Conservation (phyloP, 2,888 invertebrate species). For the Masnerella sp. region DNA sequence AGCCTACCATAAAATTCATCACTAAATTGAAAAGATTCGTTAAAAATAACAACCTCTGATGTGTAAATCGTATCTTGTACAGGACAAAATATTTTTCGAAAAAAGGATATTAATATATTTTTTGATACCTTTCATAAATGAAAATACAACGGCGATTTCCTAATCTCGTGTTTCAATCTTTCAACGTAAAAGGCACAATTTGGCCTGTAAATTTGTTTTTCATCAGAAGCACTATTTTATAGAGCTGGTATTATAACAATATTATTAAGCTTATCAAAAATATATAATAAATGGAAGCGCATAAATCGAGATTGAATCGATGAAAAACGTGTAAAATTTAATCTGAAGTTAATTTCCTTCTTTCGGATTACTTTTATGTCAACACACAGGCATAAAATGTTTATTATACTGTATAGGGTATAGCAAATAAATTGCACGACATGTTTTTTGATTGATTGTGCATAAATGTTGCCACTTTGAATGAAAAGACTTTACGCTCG, state of each 20-base stretch:
- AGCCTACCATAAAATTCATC: neutral
- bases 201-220: constrained; percentile 12
- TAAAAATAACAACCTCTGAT: too few relatives aligned
- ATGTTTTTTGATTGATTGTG: too few relatives aligned
- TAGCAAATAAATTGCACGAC: too few relatives aligned
- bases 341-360: constrained; percentile 19
- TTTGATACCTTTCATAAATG: too few relatives aligned
- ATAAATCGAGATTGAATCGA: constrained; percentile 11
- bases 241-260: constrained; percentile 1
- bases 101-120: too few relatives aligned
- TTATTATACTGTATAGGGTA: too few relatives aligned
- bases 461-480: too few relatives aligned
- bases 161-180: neutral
- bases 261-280: constrained; percentile 17
- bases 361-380: constrained; percentile 1
- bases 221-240: constrained; percentile 3
- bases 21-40: too few relatives aligned
- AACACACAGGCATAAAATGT: too few relatives aligned
- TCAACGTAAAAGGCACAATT: constrained; percentile 2
- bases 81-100: too few relatives aligned
- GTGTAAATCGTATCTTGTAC: too few relatives aligned
- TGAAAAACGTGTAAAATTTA: constrained; percentile 10
- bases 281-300: constrained; percentile 14
- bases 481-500: too few relatives aligned
- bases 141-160: neutral